Evolutionary conservation across 2,888 invertebrate genomes (phyloP), one percentile per base, ranked within the genome.

Genomic region (Philereme transversata): DNA sequence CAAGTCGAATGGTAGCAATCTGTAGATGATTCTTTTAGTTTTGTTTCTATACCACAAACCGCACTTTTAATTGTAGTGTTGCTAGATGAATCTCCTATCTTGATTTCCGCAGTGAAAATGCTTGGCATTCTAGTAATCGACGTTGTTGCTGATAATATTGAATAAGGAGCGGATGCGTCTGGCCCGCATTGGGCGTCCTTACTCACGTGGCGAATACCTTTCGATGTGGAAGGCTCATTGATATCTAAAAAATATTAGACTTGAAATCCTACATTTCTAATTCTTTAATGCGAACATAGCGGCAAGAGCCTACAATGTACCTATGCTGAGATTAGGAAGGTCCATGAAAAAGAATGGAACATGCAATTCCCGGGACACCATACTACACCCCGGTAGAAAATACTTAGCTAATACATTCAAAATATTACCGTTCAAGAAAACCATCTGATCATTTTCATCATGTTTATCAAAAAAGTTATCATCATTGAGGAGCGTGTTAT

Each of bases 191-290:
- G 91, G 4, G 82, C 88, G 67, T 91, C 90, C 74, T 82, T 83
- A 57, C 81, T 80, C 34, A 82, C 61, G 64, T 86, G 88, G 35
- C 88, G 85, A 59, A 91, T 78, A 35, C 92, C 92, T 77, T 88
- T 90, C n/a, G 92, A 92, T 58, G 92, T 91, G 62, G 87, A 88
- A 4, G 92, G 91, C 76, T 91, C 90, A 65, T 91, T 84, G 62
- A 90, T 82, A 79, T 91, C 91, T 91, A 77, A 51, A 81, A 79
- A 6, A 46, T 40, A 67, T 22, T 22, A 22, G 22, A 22, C 22
- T 22, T 22, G 22, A 22, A 22, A 22, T 22, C 22, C 22, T 22
- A 22, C 1, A 22, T 22, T 22, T 2, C 22, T 22, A 22, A 22
- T 22, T 22, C 1, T 2, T 22, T 22, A 22, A 22, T 22, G 22